Evolutionary conservation across 2,888 invertebrate genomes (phyloP).

Genomic region (Lottia gigantea): DNA sequence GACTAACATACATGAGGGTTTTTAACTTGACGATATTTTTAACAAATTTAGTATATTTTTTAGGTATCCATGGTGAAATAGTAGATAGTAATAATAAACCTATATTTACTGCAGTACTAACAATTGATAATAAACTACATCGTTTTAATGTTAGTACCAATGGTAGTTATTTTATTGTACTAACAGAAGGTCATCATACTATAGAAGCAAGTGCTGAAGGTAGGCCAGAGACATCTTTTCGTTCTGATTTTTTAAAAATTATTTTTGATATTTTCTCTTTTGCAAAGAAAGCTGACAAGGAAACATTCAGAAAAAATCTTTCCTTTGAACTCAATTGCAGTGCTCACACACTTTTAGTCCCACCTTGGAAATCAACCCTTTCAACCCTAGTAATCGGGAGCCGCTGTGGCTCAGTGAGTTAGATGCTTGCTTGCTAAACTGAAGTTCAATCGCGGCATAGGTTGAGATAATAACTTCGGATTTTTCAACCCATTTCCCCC

Average conservation of each 20-base stretch:
- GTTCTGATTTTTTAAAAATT: too few species aligned
- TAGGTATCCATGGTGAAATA: constrained; percentile 50
- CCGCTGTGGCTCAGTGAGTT: too few species aligned
- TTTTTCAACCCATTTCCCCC: too few species aligned
- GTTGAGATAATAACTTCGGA: too few species aligned
- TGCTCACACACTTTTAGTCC: background rate
- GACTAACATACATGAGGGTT: too few species aligned
- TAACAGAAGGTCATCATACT: constrained; percentile 51
- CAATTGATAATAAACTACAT: constrained; percentile 44
- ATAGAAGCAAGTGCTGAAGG: constrained; percentile 54
- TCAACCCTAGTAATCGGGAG: too few species aligned
- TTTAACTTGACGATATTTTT: background rate
- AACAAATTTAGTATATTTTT: constrained; percentile 5
- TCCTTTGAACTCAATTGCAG: too few species aligned
- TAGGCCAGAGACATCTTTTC: constrained; percentile 22
- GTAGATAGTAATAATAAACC: constrained; percentile 34
- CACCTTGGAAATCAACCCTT: background rate
- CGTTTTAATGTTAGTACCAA: constrained; percentile 27
- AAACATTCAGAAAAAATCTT: too few species aligned
- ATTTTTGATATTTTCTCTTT: too few species aligned
- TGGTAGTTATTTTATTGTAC: constrained; percentile 49
- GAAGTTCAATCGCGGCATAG: too few species aligned
- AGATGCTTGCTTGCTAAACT: too few species aligned
- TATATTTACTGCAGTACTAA: constrained; percentile 37
- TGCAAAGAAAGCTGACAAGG: too few species aligned